Percentiles rank a stretch among this genome's conserved stretches.
Evolutionary conservation across 2,888 invertebrate genomes (phyloP).

Genomic region (Psylliodes chrysocephalus): DNA sequence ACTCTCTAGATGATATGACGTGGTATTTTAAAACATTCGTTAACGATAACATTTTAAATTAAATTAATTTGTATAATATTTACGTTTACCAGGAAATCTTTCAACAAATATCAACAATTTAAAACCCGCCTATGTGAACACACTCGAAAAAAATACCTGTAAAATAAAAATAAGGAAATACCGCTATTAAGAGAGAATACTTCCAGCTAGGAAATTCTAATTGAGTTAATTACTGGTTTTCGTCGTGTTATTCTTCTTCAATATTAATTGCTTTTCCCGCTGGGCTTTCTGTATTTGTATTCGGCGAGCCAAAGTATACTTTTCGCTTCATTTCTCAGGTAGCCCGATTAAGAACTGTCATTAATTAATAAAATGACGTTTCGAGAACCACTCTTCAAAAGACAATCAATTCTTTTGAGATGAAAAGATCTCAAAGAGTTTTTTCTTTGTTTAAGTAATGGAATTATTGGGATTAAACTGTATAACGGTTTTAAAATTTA

Average conservation of each 20-base stretch:
- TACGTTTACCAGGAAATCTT: no score
- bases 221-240: conserved; percentile 40
- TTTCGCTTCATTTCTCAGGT: conserved; percentile 37
- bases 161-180: conserved; percentile 8
- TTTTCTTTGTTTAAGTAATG: not conserved
- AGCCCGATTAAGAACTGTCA: conserved; percentile 28
- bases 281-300: conserved; percentile 32
- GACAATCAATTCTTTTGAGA: conserved; percentile 23
- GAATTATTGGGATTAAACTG: not conserved
- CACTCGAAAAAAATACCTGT: not conserved
- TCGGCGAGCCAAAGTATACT: conserved; percentile 29
- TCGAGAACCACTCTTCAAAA: conserved; percentile 6
- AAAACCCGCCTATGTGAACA: conserved; percentile 9
- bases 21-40: no score
- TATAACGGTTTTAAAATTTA: no score
- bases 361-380: conserved; percentile 29
- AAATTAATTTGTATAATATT: not conserved
- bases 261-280: conserved; percentile 38
- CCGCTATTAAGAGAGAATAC: conserved; percentile 25
- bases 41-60: not conserved
- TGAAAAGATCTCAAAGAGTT: not conserved
- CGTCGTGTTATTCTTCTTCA: conserved; percentile 36
- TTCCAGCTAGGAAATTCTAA: conserved; percentile 40
- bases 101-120: no score
- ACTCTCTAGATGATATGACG: no score